These are phyloP conservation scores for Babylonia areolata DNA, from an alignment of 1,140 invertebrate species.

Conservation along the genomic window DNA sequence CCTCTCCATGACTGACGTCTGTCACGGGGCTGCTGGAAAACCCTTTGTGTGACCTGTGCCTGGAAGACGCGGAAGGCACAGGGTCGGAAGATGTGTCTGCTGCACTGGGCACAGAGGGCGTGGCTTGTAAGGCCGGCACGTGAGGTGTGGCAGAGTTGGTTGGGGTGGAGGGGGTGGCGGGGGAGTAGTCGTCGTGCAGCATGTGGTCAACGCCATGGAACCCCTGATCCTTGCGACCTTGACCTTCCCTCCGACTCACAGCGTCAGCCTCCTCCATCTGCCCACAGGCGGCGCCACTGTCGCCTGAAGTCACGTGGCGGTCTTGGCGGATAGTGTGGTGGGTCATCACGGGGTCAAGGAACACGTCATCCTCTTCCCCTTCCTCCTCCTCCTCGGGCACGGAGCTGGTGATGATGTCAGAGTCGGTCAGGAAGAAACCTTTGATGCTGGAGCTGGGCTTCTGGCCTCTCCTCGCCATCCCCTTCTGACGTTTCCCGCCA, in stretches of 20 bases:
- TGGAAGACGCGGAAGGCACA: no score
- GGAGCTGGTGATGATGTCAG: neutral
- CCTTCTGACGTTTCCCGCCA: neutral
- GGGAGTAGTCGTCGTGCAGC: neutral
- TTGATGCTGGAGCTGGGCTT: neutral
- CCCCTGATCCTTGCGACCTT: neutral
- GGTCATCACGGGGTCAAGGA: neutral
- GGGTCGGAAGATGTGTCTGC: no score
- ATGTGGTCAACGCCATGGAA: neutral
- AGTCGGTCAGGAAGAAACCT: slow-evolving; percentile 9
- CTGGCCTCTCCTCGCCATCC: neutral
- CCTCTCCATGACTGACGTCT: no score
- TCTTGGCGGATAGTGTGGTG: neutral
- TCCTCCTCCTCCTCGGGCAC: slow-evolving; percentile 4
- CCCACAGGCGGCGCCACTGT: neutral
- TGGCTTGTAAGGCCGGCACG: no score
- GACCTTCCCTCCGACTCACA: neutral
- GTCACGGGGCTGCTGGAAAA: no score
- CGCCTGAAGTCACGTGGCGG: neutral
- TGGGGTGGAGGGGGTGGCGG: neutral
- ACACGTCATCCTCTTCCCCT: neutral
- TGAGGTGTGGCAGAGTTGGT: neutral
- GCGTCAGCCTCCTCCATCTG: neutral
- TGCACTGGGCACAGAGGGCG: no score
- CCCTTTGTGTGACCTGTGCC: no score